Evolutionary conservation across 2,888 invertebrate genomes (phyloP), one percentile per base, ranked within the genome.

Genomic region (Tyria jacobaeae): DNA sequence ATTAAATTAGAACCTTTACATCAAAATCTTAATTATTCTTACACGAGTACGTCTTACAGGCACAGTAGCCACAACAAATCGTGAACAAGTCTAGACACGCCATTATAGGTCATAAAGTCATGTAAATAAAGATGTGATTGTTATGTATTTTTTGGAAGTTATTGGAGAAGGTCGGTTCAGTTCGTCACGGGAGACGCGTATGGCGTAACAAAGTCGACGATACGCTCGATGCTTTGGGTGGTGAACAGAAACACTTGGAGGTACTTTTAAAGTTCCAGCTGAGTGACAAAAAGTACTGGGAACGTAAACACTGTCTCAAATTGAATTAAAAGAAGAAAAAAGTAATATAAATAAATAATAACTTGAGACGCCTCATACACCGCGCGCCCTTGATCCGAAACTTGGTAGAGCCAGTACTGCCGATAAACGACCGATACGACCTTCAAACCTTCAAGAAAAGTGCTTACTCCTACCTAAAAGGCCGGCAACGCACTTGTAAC

Each of bases 161-260:
- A 39, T 52, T 63, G 58, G 66, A 71, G 76, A 65, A 76, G 80
- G 74, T 62, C 61, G 75, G 53, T 55, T 64, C 41, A 39, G 54
- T 60, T 76, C 83, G 88, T 87, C 87, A 87, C 89, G 88, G 89
- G 86, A 87, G 86, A 73, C 84, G 83, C 70, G 79, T 83, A 80
- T 84, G 83, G 86, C 86, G 86, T 85, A 80, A 86, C 85, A 62
- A 64, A 73, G 75, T 76, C 83, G 83, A 79, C 79, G 87, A 72
- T 85, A 88, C 86, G 84, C 79, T 87, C 81, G 79, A 70, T 73
- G 79, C 79, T 77, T 80, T 81, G 76, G 79, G 76, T 76, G 78
- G 79, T 78, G 75, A 73, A 64, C 73, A 78, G 78, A 57, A 63
- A 66, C 68, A 62, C 76, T 72, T 57, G 66, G 66, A 62, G 51